Base-by-base conservation (phyloP, 2,888 invertebrate genomes). In the Hydropsyche betteni region DNA sequence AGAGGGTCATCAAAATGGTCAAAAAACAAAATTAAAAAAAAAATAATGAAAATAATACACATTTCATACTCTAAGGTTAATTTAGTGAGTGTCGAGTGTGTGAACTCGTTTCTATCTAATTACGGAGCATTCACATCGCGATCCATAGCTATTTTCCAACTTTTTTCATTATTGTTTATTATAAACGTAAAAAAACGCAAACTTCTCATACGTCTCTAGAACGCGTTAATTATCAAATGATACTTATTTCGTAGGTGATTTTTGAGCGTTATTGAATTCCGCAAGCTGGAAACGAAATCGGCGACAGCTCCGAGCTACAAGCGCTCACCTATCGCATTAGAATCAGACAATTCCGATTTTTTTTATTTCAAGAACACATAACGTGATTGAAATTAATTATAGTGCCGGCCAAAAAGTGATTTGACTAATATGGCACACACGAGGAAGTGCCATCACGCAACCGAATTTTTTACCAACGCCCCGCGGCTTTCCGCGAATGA, bases 1-100 rank as follows among this genome's bases (percentile, higher is more conserved):
- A 16, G 64, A 64, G 64, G 64, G 34, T 64, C 73, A 44, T 38
- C 51, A 72, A 72, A 8, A 75, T 76, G 69, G 76, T 76, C 69
- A 69, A 74, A 76, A 76, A 76, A 74, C 44, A 69, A 58, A 44
- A 6, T 44, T 7, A 44, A 10, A 44, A 8, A 44, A 44, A 44
- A 44, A 44, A 44, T 8, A 44, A 44, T 44, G 44, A 44, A 44
- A 44, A 44, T 44, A 44, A 44, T 44, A 44, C 44, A 44, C 44
- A 44, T 24, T 24, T 24, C 24, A 24, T 44, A 44, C 44, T 44
- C 1, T 44, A 44, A 44, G 44, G 44, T 58, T 58, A 24, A 14
- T 8, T 58, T 58, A 58, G 14, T 24, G 16, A 58, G 16, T 58
- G 58, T 58, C 58, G 58, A 58, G 58, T 58, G 58, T 58, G 58